Evolutionary conservation across 2,888 invertebrate species (phyloP), one percentile per base, ranked within the genome.

Genomic region (Melanotus villosus): DNA sequence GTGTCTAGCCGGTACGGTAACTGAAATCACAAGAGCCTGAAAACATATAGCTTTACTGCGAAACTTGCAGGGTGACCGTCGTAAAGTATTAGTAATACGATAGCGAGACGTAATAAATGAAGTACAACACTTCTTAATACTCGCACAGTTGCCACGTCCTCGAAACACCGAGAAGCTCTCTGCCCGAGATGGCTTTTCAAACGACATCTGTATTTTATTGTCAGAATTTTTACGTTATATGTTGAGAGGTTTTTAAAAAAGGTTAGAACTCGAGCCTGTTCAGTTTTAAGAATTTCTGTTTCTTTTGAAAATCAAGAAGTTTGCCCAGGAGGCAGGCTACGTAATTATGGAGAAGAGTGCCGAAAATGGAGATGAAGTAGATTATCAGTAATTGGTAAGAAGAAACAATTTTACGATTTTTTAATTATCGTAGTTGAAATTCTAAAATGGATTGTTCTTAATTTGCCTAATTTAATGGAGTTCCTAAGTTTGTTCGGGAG

Each of bases 21-120:
- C 26, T 7, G 26, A 26, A n/a, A 26, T 26, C 26, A 7, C 12
- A 41, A 41, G 41, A 12, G 12, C 7, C 12, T 41, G 5, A 16
- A 7, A 41, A 9, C 16, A 18, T n/a, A 34, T 34, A 34, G 4
- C 34, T 34, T 34, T 34, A 43, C 19, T 43, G 23, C 7, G 45
- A 62, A 59, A 45, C 21, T 50, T 34, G 36, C 45, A 50, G n/a
- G 36, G 47, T 62, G 26, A 6, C 45, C n/a, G 60, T 45, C 60
- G 47, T 50, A 66, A 62, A 65, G 62, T 68, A 64, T 68, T 67
- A 47, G 63, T 68, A 57, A 68, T 65, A 45, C 68, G 54, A 47
- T 65, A 43, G 47, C 10, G 57, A 19, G 34, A 57, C 54, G 36
- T 63, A 38, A 63, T 47, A 47, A 47, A 63, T 63, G 63, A 54